Base-by-base conservation (phyloP, 2,888 invertebrate genomes). In the Eumerus sabulonum region DNA sequence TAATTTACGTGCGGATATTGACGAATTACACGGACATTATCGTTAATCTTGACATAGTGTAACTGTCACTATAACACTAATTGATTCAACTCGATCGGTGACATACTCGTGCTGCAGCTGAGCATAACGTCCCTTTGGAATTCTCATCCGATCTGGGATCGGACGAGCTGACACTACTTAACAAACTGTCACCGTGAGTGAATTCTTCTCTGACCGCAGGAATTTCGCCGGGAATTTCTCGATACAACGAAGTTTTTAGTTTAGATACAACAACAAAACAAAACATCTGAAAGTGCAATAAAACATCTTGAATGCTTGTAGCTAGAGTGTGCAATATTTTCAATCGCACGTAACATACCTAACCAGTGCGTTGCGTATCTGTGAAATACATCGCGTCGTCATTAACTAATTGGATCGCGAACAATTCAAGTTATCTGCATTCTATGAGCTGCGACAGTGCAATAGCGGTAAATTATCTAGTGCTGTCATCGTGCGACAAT, bases 381-480 rank as follows among this genome's bases (percentile, higher is more conserved):
- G 63, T 53, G 35, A 48, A 47, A 64, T 66, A 42, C 54, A 60
- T 64, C 64, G 59, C 50, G 73, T 57, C 71, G 47, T 64, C 60
- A 79, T 73, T 73, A 73, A 73, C 79, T 73, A 73, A 73, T 73
- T 79, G 79, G 79, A 73, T 60, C 63, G 79, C 63, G 47, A 74
- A 60, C 48, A 68, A 79, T 79, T 79, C 68, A 54, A 19, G 73
- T 18, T 73, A 77, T 77, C 72, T 68, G 59, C 63, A 67, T 77
- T 77, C 71, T 77, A 42, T 11, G n/a, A 40, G 11, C 19, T 36
- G 54, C 59, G 48, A 27, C 70, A 70, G 42, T 64, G 59, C 64
- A 70, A 68, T 67, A 35, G 62, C 53, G 53, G 77, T 77, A 45
- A 72, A 72, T 63, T 72, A 77, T 60, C 11, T 51, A 50, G 60